Evolutionary conservation across 2,888 invertebrate species (phyloP).

Genomic region (Neoscelio sp.): DNA sequence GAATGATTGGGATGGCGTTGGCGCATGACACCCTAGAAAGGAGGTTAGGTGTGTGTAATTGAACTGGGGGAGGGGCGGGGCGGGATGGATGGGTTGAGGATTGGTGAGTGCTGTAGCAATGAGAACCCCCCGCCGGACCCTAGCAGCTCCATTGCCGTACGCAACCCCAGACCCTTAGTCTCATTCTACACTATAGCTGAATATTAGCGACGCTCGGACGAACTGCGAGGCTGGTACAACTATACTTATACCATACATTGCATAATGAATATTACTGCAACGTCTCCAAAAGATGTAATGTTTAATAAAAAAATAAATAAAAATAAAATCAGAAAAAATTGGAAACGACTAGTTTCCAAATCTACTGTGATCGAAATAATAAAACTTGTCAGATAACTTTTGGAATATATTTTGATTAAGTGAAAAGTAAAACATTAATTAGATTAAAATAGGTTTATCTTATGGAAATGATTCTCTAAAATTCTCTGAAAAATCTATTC

Average conservation of each 20-base stretch:
- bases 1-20: slow-evolving; percentile 68
- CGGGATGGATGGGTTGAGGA: slow-evolving; percentile 32
- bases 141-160: slow-evolving; percentile 74
- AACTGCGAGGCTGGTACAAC: slow-evolving; percentile 22
- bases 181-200: slow-evolving; percentile 44
- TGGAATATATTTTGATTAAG: too few relatives aligned
- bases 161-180: slow-evolving; percentile 61
- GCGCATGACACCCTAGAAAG: slow-evolving; percentile 62
- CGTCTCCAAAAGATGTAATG: too few relatives aligned
- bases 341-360: too few relatives aligned
- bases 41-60: slow-evolving; percentile 63
- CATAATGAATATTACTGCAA: slow-evolving; percentile 25
- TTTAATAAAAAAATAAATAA: too few relatives aligned
- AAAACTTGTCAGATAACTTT: too few relatives aligned
- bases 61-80: slow-evolving; percentile 56
- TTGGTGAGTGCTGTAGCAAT: slow-evolving; percentile 64
- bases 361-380: too few relatives aligned
- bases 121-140: slow-evolving; percentile 69
- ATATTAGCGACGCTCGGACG: slow-evolving; percentile 48
- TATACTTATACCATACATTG: slow-evolving; percentile 22
- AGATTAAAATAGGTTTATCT: too few relatives aligned
- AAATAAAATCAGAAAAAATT: too few relatives aligned
- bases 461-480: too few relatives aligned
- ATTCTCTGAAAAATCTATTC: too few relatives aligned
- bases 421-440: too few relatives aligned